A percentile compares a stretch with the other conserved stretches of the same genome.
Conservation (phyloP, 1,140 invertebrate genomes). For the Drosophila kikkawai region DNA sequence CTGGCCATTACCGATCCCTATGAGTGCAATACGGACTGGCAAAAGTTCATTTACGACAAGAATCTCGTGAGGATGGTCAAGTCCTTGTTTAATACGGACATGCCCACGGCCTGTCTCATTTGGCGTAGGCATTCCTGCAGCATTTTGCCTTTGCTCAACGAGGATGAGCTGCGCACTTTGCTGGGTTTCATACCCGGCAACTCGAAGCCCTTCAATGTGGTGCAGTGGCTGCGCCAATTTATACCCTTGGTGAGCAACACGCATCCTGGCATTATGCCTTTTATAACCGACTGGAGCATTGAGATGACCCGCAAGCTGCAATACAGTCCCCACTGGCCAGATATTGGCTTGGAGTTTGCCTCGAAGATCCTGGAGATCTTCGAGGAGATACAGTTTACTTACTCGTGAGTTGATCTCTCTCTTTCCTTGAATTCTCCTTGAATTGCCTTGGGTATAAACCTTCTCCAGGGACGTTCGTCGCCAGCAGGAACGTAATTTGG, state of each 20-base stretch:
- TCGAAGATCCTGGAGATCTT: constrained; percentile 79
- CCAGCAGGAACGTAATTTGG: constrained; percentile 74
- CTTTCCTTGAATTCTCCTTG: neutral
- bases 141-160: constrained; percentile 66
- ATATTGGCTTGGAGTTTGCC: constrained; percentile 79
- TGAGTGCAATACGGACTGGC: constrained; percentile 78
- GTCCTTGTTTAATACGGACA: constrained; percentile 72
- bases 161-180: constrained; percentile 66
- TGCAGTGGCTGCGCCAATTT: constrained; percentile 81
- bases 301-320: constrained; percentile 77
- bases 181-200: constrained; percentile 69
- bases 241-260: constrained; percentile 73
- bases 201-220: constrained; percentile 71
- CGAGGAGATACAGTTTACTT: constrained; percentile 76
- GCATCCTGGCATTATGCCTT: constrained; percentile 77
- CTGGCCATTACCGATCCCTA: constrained; percentile 82
- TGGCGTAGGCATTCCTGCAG: constrained; percentile 77
- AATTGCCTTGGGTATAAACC: neutral
- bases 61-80: constrained; percentile 69
- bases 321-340: constrained; percentile 77
- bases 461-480: constrained; percentile 67
- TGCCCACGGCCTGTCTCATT: constrained; percentile 75
- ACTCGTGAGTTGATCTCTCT: constrained; percentile 55
- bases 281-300: constrained; percentile 79
- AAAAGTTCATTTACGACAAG: constrained; percentile 80